Base-by-base conservation (phyloP, 37 sponge, comb jelly and placozoan genomes). In the Chondrosia reniformis region DNA sequence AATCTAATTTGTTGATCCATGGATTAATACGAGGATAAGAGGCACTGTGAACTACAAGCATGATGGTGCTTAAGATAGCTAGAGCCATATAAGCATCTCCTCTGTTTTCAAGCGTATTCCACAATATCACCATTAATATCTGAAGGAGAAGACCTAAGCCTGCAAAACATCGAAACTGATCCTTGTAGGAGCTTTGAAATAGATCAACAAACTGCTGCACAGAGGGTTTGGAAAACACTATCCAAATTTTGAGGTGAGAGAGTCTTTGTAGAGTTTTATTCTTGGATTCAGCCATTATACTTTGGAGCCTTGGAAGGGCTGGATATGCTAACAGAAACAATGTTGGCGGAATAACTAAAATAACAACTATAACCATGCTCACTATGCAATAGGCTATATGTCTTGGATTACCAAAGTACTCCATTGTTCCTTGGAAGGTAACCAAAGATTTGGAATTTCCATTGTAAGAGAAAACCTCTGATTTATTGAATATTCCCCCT, bases 101-200 rank as follows among this genome's bases (percentile, higher is more conserved):
- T 19, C 25, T 41, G 4, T 24, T 39, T 10, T 44, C 43, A 2
- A 12, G 24, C 22, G 42, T 8, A 39, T 69, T 69, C 72, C 72
- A 69, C 72, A 39, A 41, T 44, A 69, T 9, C 43, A 69, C 36
- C 22, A 69, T 38, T 24, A 30, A 41, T 39, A 69, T 40, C 36
- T 44, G 5, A 15, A 34, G 24, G 5, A 69, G 12, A n/a, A 69
- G 36, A 39, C 39, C 21, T 2, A 69, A 1, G 15, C 72, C 72
- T 43, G 72, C 72, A 7, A 69, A 69, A 25, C 39, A 69, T 4
- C 72, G 72, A 40, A 24, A 69, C 19, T 40, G 8, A 25, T 69
- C 22, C 72, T 69, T 69, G 43, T 69, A 69, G 72, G 44, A 43
- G 36, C 72, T 69, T 40, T 69, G 72, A 25, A 69, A 69, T 0